These are phyloP conservation scores for Polydrusus pterygomalis DNA, from an alignment of 2,888 invertebrate species.

Conservation along the genomic window DNA sequence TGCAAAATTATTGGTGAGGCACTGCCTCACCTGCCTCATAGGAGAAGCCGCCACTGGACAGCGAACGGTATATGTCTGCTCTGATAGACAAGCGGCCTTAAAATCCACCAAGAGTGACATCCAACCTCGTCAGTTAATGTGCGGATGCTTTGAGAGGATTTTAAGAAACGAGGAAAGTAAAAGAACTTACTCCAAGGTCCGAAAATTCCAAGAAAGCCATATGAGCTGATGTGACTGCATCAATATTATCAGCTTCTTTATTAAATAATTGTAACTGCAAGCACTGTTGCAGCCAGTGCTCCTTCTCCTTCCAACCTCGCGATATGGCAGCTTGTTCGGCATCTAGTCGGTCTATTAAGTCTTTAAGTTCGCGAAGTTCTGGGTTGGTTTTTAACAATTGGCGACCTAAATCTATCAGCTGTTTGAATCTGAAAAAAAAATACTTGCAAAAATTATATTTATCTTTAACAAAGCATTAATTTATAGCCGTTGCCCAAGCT, in stretches of 20 bases:
- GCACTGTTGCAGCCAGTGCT: constrained; percentile 89
- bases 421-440: constrained; percentile 78
- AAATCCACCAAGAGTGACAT: too few relatives aligned
- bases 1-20: too few relatives aligned
- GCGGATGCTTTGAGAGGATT: too few relatives aligned
- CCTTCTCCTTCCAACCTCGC: constrained; percentile 89
- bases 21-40: too few relatives aligned
- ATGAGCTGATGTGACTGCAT: constrained; percentile 95
- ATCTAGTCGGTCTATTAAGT: constrained; percentile 79
- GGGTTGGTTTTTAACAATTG: constrained; percentile 86
- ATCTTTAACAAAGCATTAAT: too few relatives aligned
- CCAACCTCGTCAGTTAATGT: too few relatives aligned
- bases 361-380: constrained; percentile 83
- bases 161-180: too few relatives aligned
- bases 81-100: too few relatives aligned
- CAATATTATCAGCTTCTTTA: constrained; percentile 97
- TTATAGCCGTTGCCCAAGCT: too few relatives aligned
- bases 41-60: too few relatives aligned
- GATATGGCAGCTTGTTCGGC: constrained; percentile 85
- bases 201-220: constrained; percentile 93
- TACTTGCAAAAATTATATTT: constrained; percentile 26
- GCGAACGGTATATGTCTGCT: too few relatives aligned
- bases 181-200: constrained; percentile 84
- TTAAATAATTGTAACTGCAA: constrained; percentile 94
- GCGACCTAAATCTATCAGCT: constrained; percentile 86